Conservation (phyloP, 1,140 invertebrate species). For the Zaprionus lachaisei region DNA sequence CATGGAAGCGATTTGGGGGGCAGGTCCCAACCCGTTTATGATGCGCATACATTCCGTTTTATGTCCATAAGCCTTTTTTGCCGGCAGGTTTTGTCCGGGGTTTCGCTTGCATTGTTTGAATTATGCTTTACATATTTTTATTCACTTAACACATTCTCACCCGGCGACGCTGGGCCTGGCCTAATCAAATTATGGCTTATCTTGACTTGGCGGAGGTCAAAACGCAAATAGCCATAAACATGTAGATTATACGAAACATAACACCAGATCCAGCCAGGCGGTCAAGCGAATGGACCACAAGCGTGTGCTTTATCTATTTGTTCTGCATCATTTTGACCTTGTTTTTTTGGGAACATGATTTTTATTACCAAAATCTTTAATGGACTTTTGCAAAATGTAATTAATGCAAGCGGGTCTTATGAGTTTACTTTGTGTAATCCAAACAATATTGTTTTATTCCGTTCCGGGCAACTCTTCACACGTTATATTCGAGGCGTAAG, state of each 20-base stretch:
- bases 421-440: constrained; percentile 25
- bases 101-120: constrained; percentile 65
- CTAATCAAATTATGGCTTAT: constrained; percentile 83
- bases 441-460: constrained; percentile 9
- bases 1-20: not conserved
- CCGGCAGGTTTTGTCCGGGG: constrained; percentile 12
- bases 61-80: constrained; percentile 62
- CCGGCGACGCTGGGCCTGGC: constrained; percentile 20
- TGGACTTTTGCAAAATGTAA: constrained; percentile 56
- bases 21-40: constrained; percentile 44
- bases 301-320: constrained; percentile 11
- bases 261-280: constrained; percentile 27
- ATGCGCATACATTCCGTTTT: constrained; percentile 57
- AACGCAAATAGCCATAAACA: constrained; percentile 83
- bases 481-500: not conserved
- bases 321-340: constrained; percentile 54
- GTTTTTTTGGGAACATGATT: constrained; percentile 41
- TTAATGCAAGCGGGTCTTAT: constrained; percentile 60
- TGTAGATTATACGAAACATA: constrained; percentile 67
- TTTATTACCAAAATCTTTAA: constrained; percentile 50
- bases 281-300: constrained; percentile 37
- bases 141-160: constrained; percentile 73
- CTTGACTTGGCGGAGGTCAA: constrained; percentile 75
- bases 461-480: not conserved
- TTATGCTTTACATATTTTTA: constrained; percentile 83